A percentile compares a stretch with the other conserved stretches of the same genome.
phyloP scores from a whole-genome alignment of 2,113 vertebrate genomes.

The Psilopogon haemacephalus region DNA sequence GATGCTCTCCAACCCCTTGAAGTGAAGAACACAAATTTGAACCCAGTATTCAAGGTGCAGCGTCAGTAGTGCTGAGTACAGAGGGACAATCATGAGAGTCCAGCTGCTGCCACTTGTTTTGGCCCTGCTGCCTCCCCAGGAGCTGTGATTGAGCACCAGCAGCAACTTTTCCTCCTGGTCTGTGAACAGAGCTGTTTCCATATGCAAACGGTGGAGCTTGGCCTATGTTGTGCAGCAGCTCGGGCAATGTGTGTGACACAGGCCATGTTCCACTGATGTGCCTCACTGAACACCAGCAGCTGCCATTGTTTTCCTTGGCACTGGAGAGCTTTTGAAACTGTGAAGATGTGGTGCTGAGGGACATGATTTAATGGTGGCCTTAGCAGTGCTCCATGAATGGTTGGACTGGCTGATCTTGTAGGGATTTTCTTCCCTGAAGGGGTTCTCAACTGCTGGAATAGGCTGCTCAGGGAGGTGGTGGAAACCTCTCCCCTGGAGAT shows the following conservation, averaged over 20 bases:
- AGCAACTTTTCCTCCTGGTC: not conserved
- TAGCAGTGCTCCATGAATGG: no score
- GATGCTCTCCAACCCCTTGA: no score
- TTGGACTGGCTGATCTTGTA: no score
- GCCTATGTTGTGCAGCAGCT: not conserved
- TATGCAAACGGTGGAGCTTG: not conserved
- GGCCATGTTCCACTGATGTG: not conserved
- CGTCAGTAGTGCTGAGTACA: no score
- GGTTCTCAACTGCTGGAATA: no score
- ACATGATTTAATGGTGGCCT: no score
- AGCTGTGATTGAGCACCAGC: not conserved
- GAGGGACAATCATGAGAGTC: not conserved
- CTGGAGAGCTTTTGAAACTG: no score
- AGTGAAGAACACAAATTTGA: no score
- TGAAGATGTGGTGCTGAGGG: not conserved
- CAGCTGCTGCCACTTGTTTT: not conserved
- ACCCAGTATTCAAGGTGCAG: no score
- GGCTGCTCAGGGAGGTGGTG: no score
- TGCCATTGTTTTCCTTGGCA: not conserved
- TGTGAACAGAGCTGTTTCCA: not conserved
- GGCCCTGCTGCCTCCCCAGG: not conserved
- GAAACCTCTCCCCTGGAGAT: no score
- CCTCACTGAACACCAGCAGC: not conserved
- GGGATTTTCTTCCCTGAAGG: no score
- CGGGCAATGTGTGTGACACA: not conserved